Evolutionary conservation across 2,113 vertebrate species (phyloP).

Genomic region (Aramus guarauna): DNA sequence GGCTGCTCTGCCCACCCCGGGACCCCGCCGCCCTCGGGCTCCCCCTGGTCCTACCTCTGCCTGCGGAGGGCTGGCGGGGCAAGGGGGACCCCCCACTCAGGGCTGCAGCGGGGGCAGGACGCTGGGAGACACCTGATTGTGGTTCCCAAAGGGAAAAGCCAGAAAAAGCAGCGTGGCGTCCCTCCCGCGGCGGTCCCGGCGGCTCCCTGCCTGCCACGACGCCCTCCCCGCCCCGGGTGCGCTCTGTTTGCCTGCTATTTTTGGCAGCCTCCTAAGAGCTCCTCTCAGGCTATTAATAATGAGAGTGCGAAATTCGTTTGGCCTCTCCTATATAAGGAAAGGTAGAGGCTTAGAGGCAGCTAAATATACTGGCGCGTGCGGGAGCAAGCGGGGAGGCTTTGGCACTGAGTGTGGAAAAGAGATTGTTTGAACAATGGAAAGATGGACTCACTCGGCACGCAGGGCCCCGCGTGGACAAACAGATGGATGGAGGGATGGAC

Average conservation of each 20-base stretch:
- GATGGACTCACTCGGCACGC: neutral
- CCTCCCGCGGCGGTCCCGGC: neutral
- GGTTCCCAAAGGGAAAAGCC: neutral
- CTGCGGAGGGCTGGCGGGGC: neutral
- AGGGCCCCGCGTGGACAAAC: neutral
- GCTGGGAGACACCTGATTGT: neutral
- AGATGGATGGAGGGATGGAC: neutral
- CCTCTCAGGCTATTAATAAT: constrained; percentile 65
- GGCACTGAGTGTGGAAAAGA: constrained; percentile 64
- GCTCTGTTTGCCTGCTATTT: constrained; percentile 68
- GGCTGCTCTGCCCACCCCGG: neutral
- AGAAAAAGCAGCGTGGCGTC: neutral
- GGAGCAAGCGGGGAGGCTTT: constrained; percentile 29
- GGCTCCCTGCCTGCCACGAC: neutral
- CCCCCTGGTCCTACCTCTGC: neutral
- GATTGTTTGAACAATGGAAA: constrained; percentile 65
- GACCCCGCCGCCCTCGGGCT: neutral
- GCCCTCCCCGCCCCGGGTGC: constrained; percentile 28
- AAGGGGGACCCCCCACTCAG: neutral
- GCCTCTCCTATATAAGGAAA: constrained; percentile 77
- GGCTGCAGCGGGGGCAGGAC: neutral
- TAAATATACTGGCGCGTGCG: constrained; percentile 53
- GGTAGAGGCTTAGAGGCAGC: constrained; percentile 66
- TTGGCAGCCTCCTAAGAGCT: constrained; percentile 65
- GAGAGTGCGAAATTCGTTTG: constrained; percentile 69